These are phyloP conservation scores for Cossypha dichroa DNA, from an alignment of 2,797 vertebrate genomes.

Conservation along the genomic window DNA sequence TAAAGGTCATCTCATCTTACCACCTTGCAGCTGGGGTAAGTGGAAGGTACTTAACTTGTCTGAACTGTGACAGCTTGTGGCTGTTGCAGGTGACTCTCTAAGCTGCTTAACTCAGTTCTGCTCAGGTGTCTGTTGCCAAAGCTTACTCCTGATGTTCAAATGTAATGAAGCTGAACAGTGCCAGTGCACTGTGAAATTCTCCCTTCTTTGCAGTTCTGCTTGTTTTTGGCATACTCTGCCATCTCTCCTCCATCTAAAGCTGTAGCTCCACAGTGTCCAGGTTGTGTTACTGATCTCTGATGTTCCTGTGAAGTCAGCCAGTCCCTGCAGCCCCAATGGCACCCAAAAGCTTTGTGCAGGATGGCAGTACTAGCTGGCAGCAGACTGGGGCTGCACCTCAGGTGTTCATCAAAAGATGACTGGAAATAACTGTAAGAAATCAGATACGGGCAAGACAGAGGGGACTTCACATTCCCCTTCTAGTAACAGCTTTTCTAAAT, in stretches of 20 bases:
- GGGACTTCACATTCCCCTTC: neutral
- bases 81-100: neutral
- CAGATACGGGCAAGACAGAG: neutral
- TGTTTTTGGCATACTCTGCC: neutral
- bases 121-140: neutral
- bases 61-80: neutral
- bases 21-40: neutral
- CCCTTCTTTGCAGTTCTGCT: neutral
- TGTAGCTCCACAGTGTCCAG: neutral
- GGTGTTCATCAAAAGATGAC: neutral
- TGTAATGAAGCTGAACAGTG: neutral
- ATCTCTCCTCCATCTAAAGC: neutral
- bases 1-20: neutral
- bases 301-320: neutral
- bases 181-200: neutral
- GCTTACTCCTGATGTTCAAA: neutral
- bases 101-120: neutral
- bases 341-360: neutral
- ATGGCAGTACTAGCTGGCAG: neutral
- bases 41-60: neutral
- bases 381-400: neutral
- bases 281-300: neutral
- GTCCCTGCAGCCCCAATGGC: neutral
- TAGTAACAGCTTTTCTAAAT: neutral
- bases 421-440: neutral